These are phyloP conservation scores for Alauda arvensis DNA, from an alignment of 2,797 vertebrate species.

Conservation along the genomic window DNA sequence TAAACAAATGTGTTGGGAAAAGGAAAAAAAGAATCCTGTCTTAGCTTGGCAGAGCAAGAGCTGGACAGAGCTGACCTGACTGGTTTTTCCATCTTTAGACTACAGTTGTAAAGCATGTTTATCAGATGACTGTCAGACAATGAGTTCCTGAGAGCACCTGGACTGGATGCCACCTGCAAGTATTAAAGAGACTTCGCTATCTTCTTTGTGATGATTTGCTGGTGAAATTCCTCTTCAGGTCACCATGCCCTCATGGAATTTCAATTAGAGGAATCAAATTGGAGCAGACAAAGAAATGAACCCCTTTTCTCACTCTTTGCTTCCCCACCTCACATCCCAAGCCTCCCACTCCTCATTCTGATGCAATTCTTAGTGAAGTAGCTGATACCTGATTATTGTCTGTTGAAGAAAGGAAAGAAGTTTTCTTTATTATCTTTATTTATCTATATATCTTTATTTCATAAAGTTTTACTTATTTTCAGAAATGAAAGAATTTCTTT, in stretches of 20 bases:
- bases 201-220: slow-evolving; percentile 3
- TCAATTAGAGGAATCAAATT: neutral
- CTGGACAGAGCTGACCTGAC: neutral
- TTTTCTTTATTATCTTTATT: too few species aligned
- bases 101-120: neutral
- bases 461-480: too few species aligned
- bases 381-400: neutral
- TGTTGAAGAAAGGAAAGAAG: too few species aligned
- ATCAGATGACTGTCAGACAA: neutral
- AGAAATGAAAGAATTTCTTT: too few species aligned
- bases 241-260: neutral
- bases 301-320: neutral
- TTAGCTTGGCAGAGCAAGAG: neutral
- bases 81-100: neutral
- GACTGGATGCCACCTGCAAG: neutral
- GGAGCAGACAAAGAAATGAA: neutral
- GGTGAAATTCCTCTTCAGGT: slow-evolving; percentile 17
- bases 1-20: neutral
- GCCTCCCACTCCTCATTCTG: neutral
- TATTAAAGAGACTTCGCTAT: neutral
- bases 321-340: neutral
- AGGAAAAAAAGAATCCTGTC: neutral
- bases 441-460: too few species aligned
- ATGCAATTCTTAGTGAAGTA: neutral
- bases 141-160: neutral